A percentile compares a stretch with the other conserved stretches of the same genome.
These are phyloP conservation scores for Phrynocephalus guinanensis DNA, from an alignment of 2,797 vertebrate genomes.

Conservation along the genomic window DNA sequence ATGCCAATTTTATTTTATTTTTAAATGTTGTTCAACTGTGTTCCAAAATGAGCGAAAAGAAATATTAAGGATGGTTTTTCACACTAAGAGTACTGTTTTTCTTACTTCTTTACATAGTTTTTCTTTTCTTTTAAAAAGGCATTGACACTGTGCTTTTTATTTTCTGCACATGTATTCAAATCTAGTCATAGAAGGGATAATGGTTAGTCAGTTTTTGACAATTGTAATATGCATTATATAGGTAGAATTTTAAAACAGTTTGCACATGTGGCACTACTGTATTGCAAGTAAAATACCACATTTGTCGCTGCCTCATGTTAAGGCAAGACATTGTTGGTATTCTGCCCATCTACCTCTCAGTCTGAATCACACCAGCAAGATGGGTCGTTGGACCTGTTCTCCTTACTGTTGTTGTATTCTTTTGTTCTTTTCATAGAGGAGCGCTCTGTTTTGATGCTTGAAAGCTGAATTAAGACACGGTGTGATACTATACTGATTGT, in stretches of 20 bases:
- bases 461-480: neutral
- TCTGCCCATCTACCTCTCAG: neutral
- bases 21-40: neutral
- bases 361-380: neutral
- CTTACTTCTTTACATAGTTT: neutral
- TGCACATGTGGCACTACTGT: neutral
- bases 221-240: conserved; percentile 32
- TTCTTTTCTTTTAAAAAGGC: neutral
- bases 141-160: neutral
- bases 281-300: neutral
- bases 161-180: conserved; percentile 1
- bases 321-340: neutral
- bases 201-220: conserved; percentile 19
- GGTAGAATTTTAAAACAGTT: neutral
- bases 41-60: neutral
- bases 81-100: neutral
- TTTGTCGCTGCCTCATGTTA: neutral
- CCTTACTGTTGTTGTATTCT: neutral
- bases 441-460: neutral
- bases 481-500: neutral
- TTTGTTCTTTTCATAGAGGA: neutral
- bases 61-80: neutral
- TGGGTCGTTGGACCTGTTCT: neutral
- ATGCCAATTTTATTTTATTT: neutral
- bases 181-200: neutral